These are phyloP conservation scores for Aphelenchoides besseyi DNA, from an alignment of 1,140 invertebrate genomes.

Conservation along the genomic window DNA sequence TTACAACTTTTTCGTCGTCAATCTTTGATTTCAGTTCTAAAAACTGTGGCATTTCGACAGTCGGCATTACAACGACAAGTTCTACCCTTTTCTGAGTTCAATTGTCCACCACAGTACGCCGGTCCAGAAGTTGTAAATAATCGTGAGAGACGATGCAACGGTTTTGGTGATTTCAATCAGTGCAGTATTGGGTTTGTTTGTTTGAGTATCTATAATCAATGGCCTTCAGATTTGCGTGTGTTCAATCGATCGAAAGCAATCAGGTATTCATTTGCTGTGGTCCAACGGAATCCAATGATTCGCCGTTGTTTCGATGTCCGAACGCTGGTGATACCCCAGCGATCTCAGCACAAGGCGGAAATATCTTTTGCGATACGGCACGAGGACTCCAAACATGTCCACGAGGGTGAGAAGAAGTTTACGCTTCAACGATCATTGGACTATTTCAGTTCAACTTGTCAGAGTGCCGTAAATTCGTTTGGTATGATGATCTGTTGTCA, in stretches of 20 bases:
- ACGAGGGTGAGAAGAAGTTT: slow-evolving; percentile 22
- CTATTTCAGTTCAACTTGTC: slow-evolving; percentile 18
- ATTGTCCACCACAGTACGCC: neutral
- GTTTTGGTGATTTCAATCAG: slow-evolving; percentile 18
- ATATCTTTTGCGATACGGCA: slow-evolving; percentile 20
- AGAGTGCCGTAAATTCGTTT: slow-evolving; percentile 36
- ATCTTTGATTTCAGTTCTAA: slow-evolving; percentile 10
- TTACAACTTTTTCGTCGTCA: slow-evolving; percentile 17
- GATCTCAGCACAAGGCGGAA: neutral
- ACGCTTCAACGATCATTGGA: neutral
- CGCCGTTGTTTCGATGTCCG: slow-evolving; percentile 29
- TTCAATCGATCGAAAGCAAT: neutral
- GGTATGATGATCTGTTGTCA: slow-evolving; percentile 45
- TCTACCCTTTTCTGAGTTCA: slow-evolving; percentile 14
- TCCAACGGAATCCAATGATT: slow-evolving; percentile 17
- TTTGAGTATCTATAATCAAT: neutral
- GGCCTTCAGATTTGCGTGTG: slow-evolving; percentile 18
- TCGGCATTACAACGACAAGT: neutral
- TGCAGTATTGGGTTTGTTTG: slow-evolving; percentile 24
- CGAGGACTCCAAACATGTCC: neutral
- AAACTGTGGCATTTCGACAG: neutral
- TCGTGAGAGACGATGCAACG: slow-evolving; percentile 12
- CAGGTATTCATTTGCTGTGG: slow-evolving; percentile 20
- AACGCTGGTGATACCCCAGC: slow-evolving; percentile 28
- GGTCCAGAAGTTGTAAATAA: slow-evolving; percentile 22